These are phyloP conservation scores for Lycia hirtaria DNA, from an alignment of 2,888 invertebrate species.

Conservation along the genomic window DNA sequence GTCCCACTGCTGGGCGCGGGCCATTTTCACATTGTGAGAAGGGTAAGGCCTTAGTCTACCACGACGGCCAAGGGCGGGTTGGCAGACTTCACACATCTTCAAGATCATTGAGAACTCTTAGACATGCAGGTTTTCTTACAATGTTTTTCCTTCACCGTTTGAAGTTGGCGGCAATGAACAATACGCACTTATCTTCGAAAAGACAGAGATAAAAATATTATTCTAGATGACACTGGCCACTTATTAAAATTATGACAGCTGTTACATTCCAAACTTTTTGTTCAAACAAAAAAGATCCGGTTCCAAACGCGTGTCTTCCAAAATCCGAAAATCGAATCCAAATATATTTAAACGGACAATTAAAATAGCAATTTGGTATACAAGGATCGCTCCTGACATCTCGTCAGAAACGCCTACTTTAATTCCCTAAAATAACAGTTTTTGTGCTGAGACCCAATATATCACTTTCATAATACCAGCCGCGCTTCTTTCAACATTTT, in stretches of 20 bases:
- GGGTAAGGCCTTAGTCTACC: too few relatives aligned
- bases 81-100: too few relatives aligned
- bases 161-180: background rate
- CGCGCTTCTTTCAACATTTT: constrained; percentile 37
- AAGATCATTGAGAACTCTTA: too few relatives aligned
- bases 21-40: too few relatives aligned
- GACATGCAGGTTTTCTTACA: too few relatives aligned
- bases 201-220: constrained; percentile 20
- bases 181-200: background rate
- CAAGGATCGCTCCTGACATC: constrained; percentile 58
- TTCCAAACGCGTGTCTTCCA: constrained; percentile 48
- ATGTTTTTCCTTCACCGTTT: too few relatives aligned
- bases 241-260: constrained; percentile 44
- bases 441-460: constrained; percentile 46
- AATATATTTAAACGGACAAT: constrained; percentile 71
- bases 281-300: constrained; percentile 31
- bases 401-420: constrained; percentile 60
- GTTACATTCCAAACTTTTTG: constrained; percentile 38
- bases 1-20: too few relatives aligned
- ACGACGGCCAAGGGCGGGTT: too few relatives aligned
- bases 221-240: constrained; percentile 36
- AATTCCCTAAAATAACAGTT: constrained; percentile 69
- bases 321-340: constrained; percentile 62
- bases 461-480: constrained; percentile 37
- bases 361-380: constrained; percentile 68